Evolutionary conservation across 2,888 invertebrate genomes (phyloP), one percentile per base, ranked within the genome.

Genomic region (Marasmarcha lunaedactyla): DNA sequence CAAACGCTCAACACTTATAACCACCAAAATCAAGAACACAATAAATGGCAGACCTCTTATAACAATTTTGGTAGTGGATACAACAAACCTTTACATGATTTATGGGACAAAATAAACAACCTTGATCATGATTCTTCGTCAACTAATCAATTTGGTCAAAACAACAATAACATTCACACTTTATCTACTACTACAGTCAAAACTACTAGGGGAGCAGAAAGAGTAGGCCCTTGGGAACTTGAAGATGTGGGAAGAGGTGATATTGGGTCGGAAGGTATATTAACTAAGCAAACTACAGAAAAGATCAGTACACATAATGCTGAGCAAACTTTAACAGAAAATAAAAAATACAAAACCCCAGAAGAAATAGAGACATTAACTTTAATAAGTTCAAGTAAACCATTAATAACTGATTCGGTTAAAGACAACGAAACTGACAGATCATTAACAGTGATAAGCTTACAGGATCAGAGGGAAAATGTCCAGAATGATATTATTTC

Each of bases 311-410:
- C 42, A 33, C 36, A 37, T 34, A 37, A 41, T 37, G 12, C 38
- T 33, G 15, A 39, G 14, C 34, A 33, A 7, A 33, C 9, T 33
- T 36, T 36, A 6, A 15, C 33, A 10, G 53, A 33, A 20, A 7
- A 20, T 5, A 20, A 20, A 5, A 20, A 20, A 3, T 20, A 20
- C 7, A 55, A 56, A 44, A 56, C 50, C 26, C 49, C 49, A 12
- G 47, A 54, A 35, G 55, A 62, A 54, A 56, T 56, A 40, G 52
- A 62, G 50, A 41, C 53, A 36, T 42, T 54, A 47, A 50, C 57
- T 47, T 26, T 63, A 47, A 47, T 46, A n/a, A 49, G 45, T 40
- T 42, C 43, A 33, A 30, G 14, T 14, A 43, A 45, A 11, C 33
- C 11, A 14, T 35, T 27, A 20, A 15, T 35, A 6, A 39, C 9